Evolutionary conservation across 92 coral and sea anemone genomes (phyloP).

Genomic region (Parazoanthus atlanticus): DNA sequence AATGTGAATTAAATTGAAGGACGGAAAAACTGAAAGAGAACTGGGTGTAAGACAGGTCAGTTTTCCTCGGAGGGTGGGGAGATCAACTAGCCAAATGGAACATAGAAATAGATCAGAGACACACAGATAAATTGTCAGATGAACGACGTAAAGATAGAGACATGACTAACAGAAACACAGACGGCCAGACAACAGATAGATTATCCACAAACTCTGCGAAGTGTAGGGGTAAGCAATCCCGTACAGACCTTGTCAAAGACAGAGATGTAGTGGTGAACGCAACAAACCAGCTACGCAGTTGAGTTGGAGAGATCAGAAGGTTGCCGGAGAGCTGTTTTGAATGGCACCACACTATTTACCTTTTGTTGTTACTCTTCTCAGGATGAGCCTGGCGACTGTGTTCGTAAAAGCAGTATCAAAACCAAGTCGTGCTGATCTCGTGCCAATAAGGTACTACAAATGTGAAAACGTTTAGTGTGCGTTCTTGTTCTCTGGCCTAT

Average conservation of each 20-base stretch:
- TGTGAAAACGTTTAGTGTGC: background rate
- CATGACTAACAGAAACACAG: background rate
- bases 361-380: slow-evolving; percentile 19
- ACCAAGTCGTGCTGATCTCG: slow-evolving; percentile 84
- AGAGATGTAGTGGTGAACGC: no score
- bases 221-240: background rate
- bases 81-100: background rate
- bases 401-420: slow-evolving; percentile 84
- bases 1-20: no score
- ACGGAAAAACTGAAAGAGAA: no score
- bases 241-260: no score
- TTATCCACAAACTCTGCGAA: background rate
- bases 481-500: background rate
- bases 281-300: no score
- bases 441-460: slow-evolving; percentile 74
- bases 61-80: background rate
- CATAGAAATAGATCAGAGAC: background rate
- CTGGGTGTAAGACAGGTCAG: background rate
- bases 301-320: no score
- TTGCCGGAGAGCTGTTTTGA: no score
- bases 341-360: background rate
- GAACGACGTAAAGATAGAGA: background rate
- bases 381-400: slow-evolving; percentile 82
- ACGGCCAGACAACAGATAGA: background rate
- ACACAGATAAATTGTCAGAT: background rate